Evolutionary conservation across 2,113 vertebrate genomes (phyloP).

Genomic region (Dipodomys merriami): DNA sequence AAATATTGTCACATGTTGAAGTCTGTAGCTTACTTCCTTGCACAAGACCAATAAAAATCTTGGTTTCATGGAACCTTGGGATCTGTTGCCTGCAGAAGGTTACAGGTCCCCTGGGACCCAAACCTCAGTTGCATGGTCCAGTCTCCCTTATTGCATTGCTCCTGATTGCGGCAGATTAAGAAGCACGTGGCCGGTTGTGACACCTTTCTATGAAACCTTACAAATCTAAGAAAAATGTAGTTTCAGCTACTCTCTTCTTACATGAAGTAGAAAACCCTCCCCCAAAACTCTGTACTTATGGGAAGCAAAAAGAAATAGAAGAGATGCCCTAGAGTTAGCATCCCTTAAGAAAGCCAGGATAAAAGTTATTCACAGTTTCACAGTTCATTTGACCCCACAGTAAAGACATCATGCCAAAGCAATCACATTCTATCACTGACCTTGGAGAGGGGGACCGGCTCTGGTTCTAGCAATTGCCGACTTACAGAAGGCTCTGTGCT

Average conservation of each 20-base stretch:
- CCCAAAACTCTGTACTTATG: background rate
- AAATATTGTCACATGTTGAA: too few species aligned
- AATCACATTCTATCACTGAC: conserved; percentile 73
- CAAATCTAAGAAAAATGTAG: background rate
- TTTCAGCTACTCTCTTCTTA: background rate
- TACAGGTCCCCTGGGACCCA: too few species aligned
- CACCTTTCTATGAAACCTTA: conserved; percentile 12
- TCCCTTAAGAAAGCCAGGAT: background rate
- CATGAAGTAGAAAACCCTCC: background rate
- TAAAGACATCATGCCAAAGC: background rate
- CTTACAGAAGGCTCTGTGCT: conserved; percentile 85
- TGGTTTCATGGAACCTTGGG: too few species aligned
- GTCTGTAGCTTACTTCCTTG: too few species aligned
- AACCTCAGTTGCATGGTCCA: too few species aligned
- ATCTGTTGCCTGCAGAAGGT: too few species aligned
- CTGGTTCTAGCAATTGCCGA: conserved; percentile 86
- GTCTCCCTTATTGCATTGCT: too few species aligned
- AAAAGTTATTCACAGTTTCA: background rate
- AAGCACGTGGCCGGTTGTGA: too few species aligned
- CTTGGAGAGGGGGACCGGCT: conserved; percentile 84
- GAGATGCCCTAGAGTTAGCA: background rate
- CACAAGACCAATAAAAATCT: too few species aligned
- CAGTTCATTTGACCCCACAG: background rate
- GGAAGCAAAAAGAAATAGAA: background rate
- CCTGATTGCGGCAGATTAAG: too few species aligned